Evolutionary conservation across 2,888 invertebrate genomes (phyloP), one percentile per base, ranked within the genome.

Genomic region (Limnephilus rhombicus): DNA sequence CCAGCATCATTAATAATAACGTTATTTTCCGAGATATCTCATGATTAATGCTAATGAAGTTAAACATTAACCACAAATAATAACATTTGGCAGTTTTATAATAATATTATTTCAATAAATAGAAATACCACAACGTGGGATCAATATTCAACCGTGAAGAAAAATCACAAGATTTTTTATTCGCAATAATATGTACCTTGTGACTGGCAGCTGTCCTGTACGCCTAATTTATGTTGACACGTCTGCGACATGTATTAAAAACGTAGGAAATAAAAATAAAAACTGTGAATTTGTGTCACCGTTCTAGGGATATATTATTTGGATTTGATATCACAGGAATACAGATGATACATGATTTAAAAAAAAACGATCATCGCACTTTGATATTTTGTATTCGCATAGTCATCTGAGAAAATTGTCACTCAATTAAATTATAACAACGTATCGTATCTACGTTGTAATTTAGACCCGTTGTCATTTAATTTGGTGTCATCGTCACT

Each of bases 171-270:
- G n/a, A 41, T 41, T 85, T 85, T 85, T 45, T 86, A 41, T 86
- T 86, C 13, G 86, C 31, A 49, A 86, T 86, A 86, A 49, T 41
- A 86, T 86, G 53, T 45, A 31, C 53, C 41, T 49, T 12, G 29
- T 45, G 86, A 41, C 49, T 45, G 49, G 86, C 86, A 86, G 86
- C 86, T 86, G 86, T 45, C 85, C n/a, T 85, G 7, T 85, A 41
- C n/a, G 45, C 18, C n/a, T 85, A 41, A 85, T 85, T 85, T 86
- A 86, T 86, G 41, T 86, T 86, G 86, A 86, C 86, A n/a, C 86
- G 29, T 86, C 45, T 41, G 86, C 29, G 45, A 86, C 86, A 49
- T 86, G 49, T 86, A 86, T 86, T 86, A 86, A 86, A 68, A 86
- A 31, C 37, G 45, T 15, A 41, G 7, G 45, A 49, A 45, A 86